Conservation (phyloP, 2,888 invertebrate genomes). For the Chironomus tentans region DNA sequence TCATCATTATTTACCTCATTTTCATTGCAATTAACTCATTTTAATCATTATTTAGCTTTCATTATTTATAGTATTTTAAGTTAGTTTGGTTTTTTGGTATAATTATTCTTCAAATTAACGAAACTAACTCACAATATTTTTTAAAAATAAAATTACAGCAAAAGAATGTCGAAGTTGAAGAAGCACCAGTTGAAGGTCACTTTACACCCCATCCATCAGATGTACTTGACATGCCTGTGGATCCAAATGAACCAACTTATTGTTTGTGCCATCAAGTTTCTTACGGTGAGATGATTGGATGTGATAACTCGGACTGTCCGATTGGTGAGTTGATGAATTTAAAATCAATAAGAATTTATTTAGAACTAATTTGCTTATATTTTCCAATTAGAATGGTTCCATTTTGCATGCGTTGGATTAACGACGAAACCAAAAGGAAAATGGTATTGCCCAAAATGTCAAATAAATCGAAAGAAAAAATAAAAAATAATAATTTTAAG, state of each 20-base stretch:
- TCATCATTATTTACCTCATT: too few relatives aligned
- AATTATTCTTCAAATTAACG: too few relatives aligned
- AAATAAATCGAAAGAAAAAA: conserved; percentile 70
- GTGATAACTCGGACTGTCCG: conserved; percentile 67
- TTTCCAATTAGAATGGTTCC: conserved; percentile 74
- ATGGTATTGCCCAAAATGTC: conserved; percentile 92
- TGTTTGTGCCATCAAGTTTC: conserved; percentile 95
- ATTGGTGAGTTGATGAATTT: conserved; percentile 22
- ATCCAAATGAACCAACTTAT: conserved; percentile 98
- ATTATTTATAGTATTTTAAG: too few relatives aligned
- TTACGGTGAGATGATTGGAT: conserved; percentile 92
- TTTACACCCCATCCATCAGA: conserved; percentile 70
- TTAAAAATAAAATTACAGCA: conserved; percentile 29
- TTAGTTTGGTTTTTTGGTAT: too few relatives aligned
- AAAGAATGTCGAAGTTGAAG: conserved; percentile 44
- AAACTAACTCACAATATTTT: too few relatives aligned
- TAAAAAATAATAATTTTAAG: conserved; percentile 40
- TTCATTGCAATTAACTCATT: too few relatives aligned
- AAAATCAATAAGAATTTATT: conserved; percentile 7
- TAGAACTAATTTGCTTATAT: conserved; percentile 27
- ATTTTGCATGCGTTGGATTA: conserved; percentile 81
- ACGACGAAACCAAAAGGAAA: conserved; percentile 84
- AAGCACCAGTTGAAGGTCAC: conserved; percentile 44
- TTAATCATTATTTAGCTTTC: too few relatives aligned
- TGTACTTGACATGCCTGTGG: conserved; percentile 82